Evolutionary conservation across 2,797 vertebrate genomes (phyloP).

Genomic region (Spinibarbus caldwelli): DNA sequence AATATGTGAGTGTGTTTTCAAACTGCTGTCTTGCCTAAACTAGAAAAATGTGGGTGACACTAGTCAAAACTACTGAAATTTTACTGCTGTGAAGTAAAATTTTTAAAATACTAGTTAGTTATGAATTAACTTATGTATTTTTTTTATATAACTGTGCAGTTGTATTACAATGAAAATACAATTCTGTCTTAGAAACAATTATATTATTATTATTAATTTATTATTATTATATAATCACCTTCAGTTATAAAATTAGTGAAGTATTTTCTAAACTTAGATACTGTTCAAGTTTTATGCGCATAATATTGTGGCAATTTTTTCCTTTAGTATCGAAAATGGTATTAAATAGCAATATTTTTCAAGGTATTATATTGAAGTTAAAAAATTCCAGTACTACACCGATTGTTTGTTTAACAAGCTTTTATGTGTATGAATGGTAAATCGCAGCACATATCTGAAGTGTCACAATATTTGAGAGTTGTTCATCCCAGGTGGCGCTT

Average conservation of each 20-base stretch:
- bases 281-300: not conserved
- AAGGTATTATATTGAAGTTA: not conserved
- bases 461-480: not conserved
- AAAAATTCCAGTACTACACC: not conserved
- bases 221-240: not conserved
- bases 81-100: not conserved
- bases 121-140: not conserved
- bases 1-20: conserved; percentile 84
- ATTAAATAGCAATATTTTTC: not conserved
- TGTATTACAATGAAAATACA: not conserved
- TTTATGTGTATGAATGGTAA: not conserved
- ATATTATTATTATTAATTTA: not conserved
- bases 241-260: not conserved
- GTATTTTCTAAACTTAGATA: not conserved
- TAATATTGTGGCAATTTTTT: not conserved
- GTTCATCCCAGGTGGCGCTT: not conserved
- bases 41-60: not conserved
- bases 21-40: conserved; percentile 64
- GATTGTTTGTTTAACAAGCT: not conserved
- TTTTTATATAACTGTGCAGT: not conserved
- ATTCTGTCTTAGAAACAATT: not conserved
- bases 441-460: not conserved
- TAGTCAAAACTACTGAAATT: not conserved
- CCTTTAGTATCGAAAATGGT: not conserved
- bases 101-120: not conserved